A percentile compares a stretch with the other conserved stretches of the same genome.
Conservation (phyloP, 2,113 vertebrate genomes). For the Felis catus region F.catus_Fca126_mat1.0 CM031426.1:40601501-40602000, state of each 20-base stretch:
- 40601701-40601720: background rate
- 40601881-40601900: background rate
- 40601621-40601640: background rate
- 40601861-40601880: background rate
- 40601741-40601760: background rate
- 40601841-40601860: background rate
- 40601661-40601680: background rate
- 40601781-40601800: background rate
- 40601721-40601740: background rate
- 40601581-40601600: background rate
- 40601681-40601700: background rate
- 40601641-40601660: background rate
- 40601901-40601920: background rate
- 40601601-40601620: rapidly evolving
- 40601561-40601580: background rate
- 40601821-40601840: background rate
- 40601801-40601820: background rate
- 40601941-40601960: background rate
- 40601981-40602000: background rate
- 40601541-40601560: background rate
- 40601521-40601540: background rate
- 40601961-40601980: background rate
- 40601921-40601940: background rate
- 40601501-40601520: background rate
- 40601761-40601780: background rate